Percentiles rank a stretch among this genome's conserved stretches.
Conservation (phyloP, 2,113 vertebrate genomes). For the Mesitornis unicolor region DNA sequence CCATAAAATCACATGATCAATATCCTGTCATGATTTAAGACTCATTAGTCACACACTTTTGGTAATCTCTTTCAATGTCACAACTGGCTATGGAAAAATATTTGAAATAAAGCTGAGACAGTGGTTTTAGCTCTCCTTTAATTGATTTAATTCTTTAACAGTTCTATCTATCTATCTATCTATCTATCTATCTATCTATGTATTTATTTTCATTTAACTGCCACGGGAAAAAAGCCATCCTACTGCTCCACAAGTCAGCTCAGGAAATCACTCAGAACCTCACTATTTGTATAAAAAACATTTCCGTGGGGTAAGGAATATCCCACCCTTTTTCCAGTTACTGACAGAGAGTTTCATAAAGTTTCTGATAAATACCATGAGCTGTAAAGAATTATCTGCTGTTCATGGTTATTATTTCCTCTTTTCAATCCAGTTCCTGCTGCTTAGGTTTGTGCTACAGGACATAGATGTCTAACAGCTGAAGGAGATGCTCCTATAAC, state of each 20-base stretch:
- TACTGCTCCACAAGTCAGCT: background rate
- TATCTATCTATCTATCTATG: background rate
- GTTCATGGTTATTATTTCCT: background rate
- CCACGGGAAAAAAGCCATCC: background rate
- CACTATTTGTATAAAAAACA: rapidly evolving
- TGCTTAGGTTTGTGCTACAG: background rate
- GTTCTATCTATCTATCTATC: no score
- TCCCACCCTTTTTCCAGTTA: background rate
- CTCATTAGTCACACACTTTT: background rate
- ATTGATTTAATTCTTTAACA: background rate
- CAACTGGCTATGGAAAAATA: background rate
- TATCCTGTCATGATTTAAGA: constrained; percentile 1
- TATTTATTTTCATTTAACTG: background rate
- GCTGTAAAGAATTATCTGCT: background rate
- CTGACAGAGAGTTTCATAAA: background rate
- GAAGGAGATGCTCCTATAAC: background rate
- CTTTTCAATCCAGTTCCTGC: background rate
- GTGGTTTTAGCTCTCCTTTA: background rate
- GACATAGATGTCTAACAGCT: background rate
- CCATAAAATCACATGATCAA: background rate
- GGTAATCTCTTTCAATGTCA: background rate
- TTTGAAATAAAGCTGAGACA: background rate
- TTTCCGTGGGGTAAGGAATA: background rate
- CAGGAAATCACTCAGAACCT: background rate
- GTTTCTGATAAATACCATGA: background rate